Percentiles rank a stretch among this genome's conserved stretches.
phyloP scores from a whole-genome alignment of 2,113 vertebrate genomes.

The Oceanites oceanicus region DNA sequence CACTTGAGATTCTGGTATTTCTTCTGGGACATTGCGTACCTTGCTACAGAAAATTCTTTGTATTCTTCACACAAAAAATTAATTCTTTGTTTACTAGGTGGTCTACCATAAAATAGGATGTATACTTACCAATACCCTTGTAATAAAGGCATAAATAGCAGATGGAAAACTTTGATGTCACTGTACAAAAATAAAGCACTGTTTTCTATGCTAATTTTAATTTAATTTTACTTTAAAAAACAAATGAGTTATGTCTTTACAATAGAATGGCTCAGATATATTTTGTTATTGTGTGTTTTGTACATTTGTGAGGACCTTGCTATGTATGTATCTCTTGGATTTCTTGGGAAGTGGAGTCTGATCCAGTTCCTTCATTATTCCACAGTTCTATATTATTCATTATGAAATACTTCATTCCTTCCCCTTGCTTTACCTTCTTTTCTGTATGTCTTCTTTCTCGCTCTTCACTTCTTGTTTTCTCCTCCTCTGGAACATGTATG shows the following conservation, averaged over 20 bases:
- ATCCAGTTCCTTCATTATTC: not conserved
- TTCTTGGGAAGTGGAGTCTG: not conserved
- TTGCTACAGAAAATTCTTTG: not conserved
- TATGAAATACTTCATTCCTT: not conserved
- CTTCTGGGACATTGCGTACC: not conserved
- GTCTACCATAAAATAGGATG: not conserved
- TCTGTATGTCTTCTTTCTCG: constrained; percentile 68
- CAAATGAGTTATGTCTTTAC: not conserved
- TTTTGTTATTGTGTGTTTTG: not conserved
- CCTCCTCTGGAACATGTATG: constrained; percentile 42
- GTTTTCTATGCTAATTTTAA: not conserved
- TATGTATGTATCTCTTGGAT: not conserved
- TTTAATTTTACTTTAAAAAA: not conserved
- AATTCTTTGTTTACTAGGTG: not conserved
- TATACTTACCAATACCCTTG: not conserved
- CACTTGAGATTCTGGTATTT: not conserved
- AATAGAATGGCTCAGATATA: not conserved
- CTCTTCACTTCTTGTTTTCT: constrained; percentile 56
- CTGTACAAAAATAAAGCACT: not conserved
- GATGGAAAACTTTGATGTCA: not conserved
- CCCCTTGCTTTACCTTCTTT: constrained; percentile 61
- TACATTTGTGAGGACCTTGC: not conserved
- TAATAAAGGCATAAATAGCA: not conserved
- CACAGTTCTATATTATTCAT: not conserved
- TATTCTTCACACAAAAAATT: not conserved